These are phyloP conservation scores for Euwallacea similis DNA, from an alignment of 1,140 invertebrate species.

Conservation along the genomic window DNA sequence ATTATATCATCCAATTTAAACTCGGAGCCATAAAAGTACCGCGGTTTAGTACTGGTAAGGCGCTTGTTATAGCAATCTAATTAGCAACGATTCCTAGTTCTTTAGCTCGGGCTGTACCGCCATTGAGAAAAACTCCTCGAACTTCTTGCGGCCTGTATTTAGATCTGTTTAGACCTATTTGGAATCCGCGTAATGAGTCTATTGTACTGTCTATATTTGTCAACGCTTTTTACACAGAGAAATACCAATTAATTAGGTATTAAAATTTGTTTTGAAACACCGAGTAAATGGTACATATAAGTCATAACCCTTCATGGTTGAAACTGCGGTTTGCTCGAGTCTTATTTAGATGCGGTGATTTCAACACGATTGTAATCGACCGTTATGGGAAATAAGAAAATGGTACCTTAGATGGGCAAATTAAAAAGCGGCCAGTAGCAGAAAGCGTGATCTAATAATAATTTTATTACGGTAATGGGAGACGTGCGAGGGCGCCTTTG, in stretches of 20 bases:
- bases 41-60: slow-evolving; percentile 25
- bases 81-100: slow-evolving; percentile 24
- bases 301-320: no score
- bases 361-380: slow-evolving; percentile 4
- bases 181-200: slow-evolving; percentile 27
- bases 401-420: slow-evolving; percentile 1
- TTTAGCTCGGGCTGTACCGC: slow-evolving; percentile 13
- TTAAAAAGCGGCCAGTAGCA: slow-evolving; percentile 20
- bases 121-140: slow-evolving; percentile 6
- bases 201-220: slow-evolving; percentile 36
- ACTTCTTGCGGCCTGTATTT: slow-evolving; percentile 22
- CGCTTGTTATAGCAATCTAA: slow-evolving; percentile 30
- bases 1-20: slow-evolving; percentile 16
- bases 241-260: slow-evolving; percentile 10
- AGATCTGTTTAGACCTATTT: slow-evolving; percentile 18
- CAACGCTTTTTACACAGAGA: slow-evolving; percentile 2
- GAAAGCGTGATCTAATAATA: slow-evolving; percentile 31
- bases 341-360: neutral
- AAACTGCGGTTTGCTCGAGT: no score
- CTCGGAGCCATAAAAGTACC: slow-evolving; percentile 8
- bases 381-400: slow-evolving; percentile 2
- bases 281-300: no score
- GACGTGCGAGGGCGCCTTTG: slow-evolving; percentile 24
- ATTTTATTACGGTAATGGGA: slow-evolving; percentile 26
- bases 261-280: neutral